Base-by-base conservation (phyloP, 2,888 invertebrate species). In the Drosophila eohydei region DNA sequence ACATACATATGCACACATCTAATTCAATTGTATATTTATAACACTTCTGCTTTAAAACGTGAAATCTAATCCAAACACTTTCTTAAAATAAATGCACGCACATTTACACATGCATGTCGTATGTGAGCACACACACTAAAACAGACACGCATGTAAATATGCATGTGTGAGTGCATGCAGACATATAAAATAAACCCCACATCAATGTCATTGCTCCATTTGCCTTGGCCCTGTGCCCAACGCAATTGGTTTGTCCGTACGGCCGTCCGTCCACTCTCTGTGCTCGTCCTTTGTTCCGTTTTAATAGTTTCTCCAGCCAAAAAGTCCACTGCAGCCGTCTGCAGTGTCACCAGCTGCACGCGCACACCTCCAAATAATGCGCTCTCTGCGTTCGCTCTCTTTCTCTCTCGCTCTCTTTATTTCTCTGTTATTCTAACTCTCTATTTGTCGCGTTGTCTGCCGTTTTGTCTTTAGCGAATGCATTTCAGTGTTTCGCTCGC, bases 171-270 rank as follows among this genome's bases (percentile, higher is more conserved):
- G 9, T 66, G 51, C 58, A 58, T n/a, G 55, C 57, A 71, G 55
- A 61, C 58, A 61, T 51, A 52, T 21, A 55, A 40, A 72, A 43
- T 38, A 41, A 51, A 43, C 14, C 46, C 41, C 62, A 38, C 55
- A 40, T 50, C 59, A 83, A 81, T 77, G 66, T 79, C 85, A 85
- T 84, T 83, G 85, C 85, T 71, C 80, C 72, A 87, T 83, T 82
- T 76, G 88, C 84, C 73, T 83, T 84, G 88, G 88, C 88, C 82
- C 85, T 81, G 84, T 81, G 88, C 82, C 88, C 87, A 87, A 44
- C 59, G 71, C 48, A 52, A 7, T 52, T 38, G 12, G 36, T 41
- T 50, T 40, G 48, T 32, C 32, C 14, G 5, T 46, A 32, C 14
- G 26, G 43, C 46, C 41, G 9, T 48, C 43, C 12, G n/a, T 43